Conservation (phyloP, 2,797 vertebrate species). For the Syngnathus rostellatus region DNA sequence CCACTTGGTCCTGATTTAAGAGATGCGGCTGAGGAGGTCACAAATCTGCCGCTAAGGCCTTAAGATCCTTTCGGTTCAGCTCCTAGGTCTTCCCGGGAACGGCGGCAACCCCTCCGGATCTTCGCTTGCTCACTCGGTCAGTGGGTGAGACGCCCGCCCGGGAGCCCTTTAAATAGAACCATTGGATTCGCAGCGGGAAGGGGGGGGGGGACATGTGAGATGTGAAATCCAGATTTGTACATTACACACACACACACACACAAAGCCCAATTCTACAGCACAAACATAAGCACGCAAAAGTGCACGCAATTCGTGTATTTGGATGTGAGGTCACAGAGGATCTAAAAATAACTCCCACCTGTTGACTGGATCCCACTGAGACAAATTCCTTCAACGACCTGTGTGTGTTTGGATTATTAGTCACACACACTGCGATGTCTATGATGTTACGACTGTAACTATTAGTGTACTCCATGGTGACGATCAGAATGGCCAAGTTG, state of each 20-base stretch:
- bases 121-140: slow-evolving; percentile 33
- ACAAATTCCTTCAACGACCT: neutral
- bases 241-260: slow-evolving; percentile 3
- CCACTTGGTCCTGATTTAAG: too few relatives aligned
- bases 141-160: slow-evolving; percentile 33
- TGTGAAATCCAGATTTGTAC: slow-evolving; percentile 20
- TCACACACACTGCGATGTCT: neutral
- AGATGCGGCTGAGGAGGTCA: neutral
- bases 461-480: neutral
- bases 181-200: slow-evolving; percentile 36
- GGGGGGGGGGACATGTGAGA: slow-evolving; percentile 24
- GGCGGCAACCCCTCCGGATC: slow-evolving; percentile 2
- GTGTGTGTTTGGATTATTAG: neutral
- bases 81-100: slow-evolving; percentile 15
- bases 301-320: slow-evolving; percentile 12
- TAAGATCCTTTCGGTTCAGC: neutral
- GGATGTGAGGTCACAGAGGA: neutral
- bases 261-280: neutral
- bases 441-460: neutral
- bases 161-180: slow-evolving; percentile 55
- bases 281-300: neutral
- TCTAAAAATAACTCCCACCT: neutral
- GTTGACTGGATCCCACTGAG: neutral
- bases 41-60: neutral
- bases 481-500: neutral